Conservation (phyloP, 2,113 vertebrate species). For the Cranoglanis bouderius region DNA sequence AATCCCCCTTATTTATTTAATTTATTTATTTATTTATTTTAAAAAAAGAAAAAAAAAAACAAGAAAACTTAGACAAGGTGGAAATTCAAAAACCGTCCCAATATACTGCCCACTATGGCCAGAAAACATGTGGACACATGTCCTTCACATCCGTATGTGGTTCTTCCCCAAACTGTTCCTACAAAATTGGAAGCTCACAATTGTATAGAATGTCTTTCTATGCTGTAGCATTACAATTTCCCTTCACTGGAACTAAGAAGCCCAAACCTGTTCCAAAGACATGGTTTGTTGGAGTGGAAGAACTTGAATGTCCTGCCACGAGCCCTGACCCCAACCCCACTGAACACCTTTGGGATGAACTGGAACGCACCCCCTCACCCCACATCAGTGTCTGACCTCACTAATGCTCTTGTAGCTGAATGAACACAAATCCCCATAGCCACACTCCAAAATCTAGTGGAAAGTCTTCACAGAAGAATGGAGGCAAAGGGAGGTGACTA, state of each 20-base stretch:
- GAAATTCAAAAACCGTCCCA: too few species aligned
- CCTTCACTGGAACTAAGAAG: not conserved
- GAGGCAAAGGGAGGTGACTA: too few species aligned
- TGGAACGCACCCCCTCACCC: not conserved
- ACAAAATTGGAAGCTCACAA: not conserved
- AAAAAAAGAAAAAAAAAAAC: too few species aligned
- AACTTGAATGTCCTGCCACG: not conserved
- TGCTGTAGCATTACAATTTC: not conserved
- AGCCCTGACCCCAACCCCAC: not conserved
- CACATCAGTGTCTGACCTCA: not conserved
- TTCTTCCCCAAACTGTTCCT: not conserved
- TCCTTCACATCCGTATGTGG: not conserved
- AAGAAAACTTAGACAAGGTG: not conserved
- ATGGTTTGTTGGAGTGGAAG: not conserved
- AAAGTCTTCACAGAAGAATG: too few species aligned
- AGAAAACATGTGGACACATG: not conserved
- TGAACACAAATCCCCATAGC: too few species aligned
- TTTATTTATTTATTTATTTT: too few species aligned
- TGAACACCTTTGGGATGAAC: not conserved
- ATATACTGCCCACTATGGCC: not conserved
- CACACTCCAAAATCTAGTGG: too few species aligned
- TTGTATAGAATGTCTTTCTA: not conserved
- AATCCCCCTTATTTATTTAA: too few species aligned
- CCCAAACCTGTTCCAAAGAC: not conserved
- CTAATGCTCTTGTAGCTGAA: not conserved